A percentile compares a stretch with the other conserved stretches of the same genome.
These are phyloP conservation scores for Cenopis cana DNA, from an alignment of 2,888 invertebrate genomes.

Conservation along the genomic window DNA sequence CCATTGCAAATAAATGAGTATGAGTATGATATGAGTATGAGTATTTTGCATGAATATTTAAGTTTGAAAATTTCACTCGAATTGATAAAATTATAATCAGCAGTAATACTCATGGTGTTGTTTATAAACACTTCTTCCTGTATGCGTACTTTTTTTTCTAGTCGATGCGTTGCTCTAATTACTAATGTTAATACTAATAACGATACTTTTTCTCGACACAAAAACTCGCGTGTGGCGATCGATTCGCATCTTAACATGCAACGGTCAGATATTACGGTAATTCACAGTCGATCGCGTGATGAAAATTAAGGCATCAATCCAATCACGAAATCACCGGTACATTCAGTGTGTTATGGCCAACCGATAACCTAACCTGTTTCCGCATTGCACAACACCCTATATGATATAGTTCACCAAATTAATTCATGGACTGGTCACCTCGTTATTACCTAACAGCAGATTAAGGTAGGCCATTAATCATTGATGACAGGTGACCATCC, in stretches of 20 bases:
- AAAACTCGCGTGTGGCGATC: constrained; percentile 59
- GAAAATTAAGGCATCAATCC: constrained; percentile 57
- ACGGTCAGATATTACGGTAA: constrained; percentile 74
- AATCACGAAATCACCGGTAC: constrained; percentile 48
- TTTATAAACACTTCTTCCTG: constrained; percentile 17
- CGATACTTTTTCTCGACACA: constrained; percentile 42
- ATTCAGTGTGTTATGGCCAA: constrained; percentile 29
- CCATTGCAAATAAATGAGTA: too few relatives aligned
- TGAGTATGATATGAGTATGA: too few relatives aligned
- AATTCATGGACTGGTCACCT: constrained; percentile 32
- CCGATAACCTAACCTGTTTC: constrained; percentile 50
- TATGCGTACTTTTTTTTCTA: constrained; percentile 12
- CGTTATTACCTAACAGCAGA: constrained; percentile 33
- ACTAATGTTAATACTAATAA: constrained; percentile 38
- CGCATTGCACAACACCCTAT: constrained; percentile 56
- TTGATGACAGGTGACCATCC: constrained; percentile 30
- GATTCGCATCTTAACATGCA: constrained; percentile 60
- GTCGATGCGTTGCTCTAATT: constrained; percentile 33
- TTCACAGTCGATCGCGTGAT: constrained; percentile 63
- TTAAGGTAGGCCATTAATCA: constrained; percentile 36
- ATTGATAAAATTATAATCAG: background rate
- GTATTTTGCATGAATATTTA: background rate
- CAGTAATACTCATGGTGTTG: background rate
- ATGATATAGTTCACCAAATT: constrained; percentile 33
- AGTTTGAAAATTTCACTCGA: background rate